A percentile compares a stretch with the other conserved stretches of the same genome.
Evolutionary conservation across 2,797 vertebrate genomes (phyloP).

Genomic region (Yasuhikotakia modesta): DNA sequence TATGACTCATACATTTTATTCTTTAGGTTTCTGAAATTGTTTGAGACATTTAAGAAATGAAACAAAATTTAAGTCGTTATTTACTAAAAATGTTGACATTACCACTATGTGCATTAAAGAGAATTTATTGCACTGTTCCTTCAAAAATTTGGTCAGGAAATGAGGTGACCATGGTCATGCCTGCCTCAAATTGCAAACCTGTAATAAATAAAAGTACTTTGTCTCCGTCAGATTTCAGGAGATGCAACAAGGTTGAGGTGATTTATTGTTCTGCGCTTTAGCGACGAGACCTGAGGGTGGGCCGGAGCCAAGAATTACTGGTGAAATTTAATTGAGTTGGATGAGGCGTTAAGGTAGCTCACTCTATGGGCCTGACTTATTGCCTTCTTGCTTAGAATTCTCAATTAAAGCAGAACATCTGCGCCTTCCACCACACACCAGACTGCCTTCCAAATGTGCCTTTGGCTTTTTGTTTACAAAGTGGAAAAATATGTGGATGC

Average conservation of each 20-base stretch:
- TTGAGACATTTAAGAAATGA: no score
- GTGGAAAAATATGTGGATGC: constrained; percentile 9
- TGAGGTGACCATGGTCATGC: neutral
- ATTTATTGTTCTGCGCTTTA: constrained; percentile 61
- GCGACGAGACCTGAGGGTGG: constrained; percentile 34
- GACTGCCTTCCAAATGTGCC: constrained; percentile 1
- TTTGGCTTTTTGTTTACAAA: constrained; percentile 19
- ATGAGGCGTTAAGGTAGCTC: constrained; percentile 47
- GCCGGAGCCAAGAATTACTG: constrained; percentile 58
- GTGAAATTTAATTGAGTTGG: constrained; percentile 61
- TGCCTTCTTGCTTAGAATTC: constrained; percentile 38
- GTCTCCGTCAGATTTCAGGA: constrained; percentile 31
- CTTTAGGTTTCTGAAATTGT: no score
- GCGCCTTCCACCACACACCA: neutral
- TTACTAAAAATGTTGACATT: neutral
- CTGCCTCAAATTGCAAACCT: neutral
- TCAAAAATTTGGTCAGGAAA: constrained; percentile 2
- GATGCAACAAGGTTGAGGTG: constrained; percentile 47
- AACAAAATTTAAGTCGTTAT: no score
- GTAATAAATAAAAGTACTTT: constrained; percentile 23
- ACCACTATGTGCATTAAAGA: neutral
- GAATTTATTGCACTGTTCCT: neutral
- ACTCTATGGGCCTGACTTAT: constrained; percentile 46
- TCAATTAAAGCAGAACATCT: constrained; percentile 41
- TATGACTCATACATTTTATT: no score